Conservation (phyloP, 2,888 invertebrate genomes). For the Creontiades dilutus region DNA sequence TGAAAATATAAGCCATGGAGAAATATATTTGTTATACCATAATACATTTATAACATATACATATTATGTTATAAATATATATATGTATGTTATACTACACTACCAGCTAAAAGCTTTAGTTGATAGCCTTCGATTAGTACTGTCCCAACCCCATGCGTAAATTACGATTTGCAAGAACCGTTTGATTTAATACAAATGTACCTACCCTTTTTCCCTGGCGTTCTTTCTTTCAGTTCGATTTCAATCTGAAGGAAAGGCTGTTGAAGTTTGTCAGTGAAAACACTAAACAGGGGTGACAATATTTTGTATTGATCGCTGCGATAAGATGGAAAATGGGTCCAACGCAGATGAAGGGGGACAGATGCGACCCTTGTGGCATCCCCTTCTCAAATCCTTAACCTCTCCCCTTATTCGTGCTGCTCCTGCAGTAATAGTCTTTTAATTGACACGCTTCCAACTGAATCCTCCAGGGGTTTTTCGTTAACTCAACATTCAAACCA, state of each 20-base stretch:
- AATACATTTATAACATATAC: too few relatives aligned
- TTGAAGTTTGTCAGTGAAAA: constrained; percentile 14
- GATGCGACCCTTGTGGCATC: constrained; percentile 53
- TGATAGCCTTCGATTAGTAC: too few relatives aligned
- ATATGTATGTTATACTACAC: too few relatives aligned
- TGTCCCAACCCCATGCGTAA: too few relatives aligned
- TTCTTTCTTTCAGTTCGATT: not conserved
- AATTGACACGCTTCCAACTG: constrained; percentile 46
- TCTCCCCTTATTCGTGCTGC: constrained; percentile 33
- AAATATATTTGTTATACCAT: too few relatives aligned
- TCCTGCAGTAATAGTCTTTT: constrained; percentile 42
- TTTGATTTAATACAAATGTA: too few relatives aligned
- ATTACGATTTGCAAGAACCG: too few relatives aligned
- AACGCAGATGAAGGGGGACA: constrained; percentile 47
- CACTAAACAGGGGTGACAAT: constrained; percentile 17
- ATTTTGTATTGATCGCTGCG: constrained; percentile 47
- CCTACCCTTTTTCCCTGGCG: too few relatives aligned
- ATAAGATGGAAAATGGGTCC: constrained; percentile 44
- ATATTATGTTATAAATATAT: too few relatives aligned
- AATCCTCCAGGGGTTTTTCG: constrained; percentile 28
- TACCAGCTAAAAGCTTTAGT: too few relatives aligned
- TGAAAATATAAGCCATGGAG: too few relatives aligned
- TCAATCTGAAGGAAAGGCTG: not conserved
- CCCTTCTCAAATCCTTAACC: constrained; percentile 41
- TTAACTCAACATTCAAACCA: constrained; percentile 35